Base-by-base conservation (phyloP, 2,888 invertebrate species). In the Syrphus vitripennis region DNA sequence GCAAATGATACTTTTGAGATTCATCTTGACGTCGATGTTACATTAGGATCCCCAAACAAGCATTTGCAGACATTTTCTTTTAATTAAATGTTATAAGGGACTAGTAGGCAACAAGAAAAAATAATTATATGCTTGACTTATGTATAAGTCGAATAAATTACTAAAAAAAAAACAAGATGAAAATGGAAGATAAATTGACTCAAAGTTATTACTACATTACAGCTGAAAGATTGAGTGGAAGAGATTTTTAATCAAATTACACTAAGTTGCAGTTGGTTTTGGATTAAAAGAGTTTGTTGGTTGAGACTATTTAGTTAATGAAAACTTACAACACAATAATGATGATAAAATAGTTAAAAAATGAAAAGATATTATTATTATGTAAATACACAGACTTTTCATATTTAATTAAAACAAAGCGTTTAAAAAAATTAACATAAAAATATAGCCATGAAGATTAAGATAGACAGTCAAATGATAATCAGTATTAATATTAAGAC, bases 1-100 rank as follows among this genome's bases (percentile, higher is more conserved):
- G 77, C 67, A 72, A 83, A 72, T 67, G 72, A 77, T 77, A 57
- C 77, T 71, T 50, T 21, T 65, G 63, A 67, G 29, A 45, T 65
- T 65, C n/a, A n/a, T n/a, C 10, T 57, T 61, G 12, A 19, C 69
- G 19, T 3, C 16, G 1, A 1, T 31, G 14, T 12, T 24, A 19
- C 31, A 1, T 9, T 45, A 59, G 14, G 14, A 59, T 48, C 53
- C 53, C 53, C 16, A 70, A 70, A 63, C 12, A 57, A 31, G 16
- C 53, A 31, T 72, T 63, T 42, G 4, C 12, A 42, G 31, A 69
- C 70, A 75, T 63, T 83, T 61, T 83, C 57, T 67, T 72, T 77
- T 83, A 83, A 83, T 83, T 67, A 72, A 65, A 82, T 77, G n/a
- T 67, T 71, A 24, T 24, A 40, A 4, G 14, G 14, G 14, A 31